Percentiles rank a stretch among this genome's conserved stretches.
Conservation (phyloP, 2,888 invertebrate genomes). For the Xestia ashworthii region DNA sequence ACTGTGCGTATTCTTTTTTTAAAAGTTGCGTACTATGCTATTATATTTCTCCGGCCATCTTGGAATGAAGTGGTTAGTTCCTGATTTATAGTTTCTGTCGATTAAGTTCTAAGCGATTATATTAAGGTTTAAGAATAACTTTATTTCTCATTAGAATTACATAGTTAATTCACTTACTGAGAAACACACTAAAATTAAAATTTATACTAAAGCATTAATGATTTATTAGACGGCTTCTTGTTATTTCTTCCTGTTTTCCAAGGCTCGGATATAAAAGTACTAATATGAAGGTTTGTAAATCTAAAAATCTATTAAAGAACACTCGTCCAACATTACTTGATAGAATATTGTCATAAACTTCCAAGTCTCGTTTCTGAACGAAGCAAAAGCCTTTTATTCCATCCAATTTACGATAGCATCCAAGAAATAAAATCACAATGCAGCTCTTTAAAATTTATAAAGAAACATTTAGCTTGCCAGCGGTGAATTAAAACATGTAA, state of each 20-base stretch:
- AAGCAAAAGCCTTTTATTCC: slow-evolving; percentile 52
- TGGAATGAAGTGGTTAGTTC: slow-evolving; percentile 43
- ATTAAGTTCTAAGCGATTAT: slow-evolving; percentile 5
- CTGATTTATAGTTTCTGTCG: slow-evolving; percentile 45
- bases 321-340: slow-evolving; percentile 12
- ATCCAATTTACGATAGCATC: slow-evolving; percentile 62
- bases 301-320: slow-evolving; percentile 28
- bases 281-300: not conserved
- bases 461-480: slow-evolving; percentile 48
- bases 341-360: slow-evolving; percentile 41
- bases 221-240: slow-evolving; percentile 22
- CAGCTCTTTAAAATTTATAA: slow-evolving; percentile 63
- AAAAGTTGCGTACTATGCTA: slow-evolving; percentile 26
- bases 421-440: slow-evolving; percentile 64
- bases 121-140: too few relatives aligned
- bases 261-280: not conserved
- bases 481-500: slow-evolving; percentile 61
- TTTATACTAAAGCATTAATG: too few relatives aligned
- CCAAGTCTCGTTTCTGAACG: slow-evolving; percentile 38
- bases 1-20: slow-evolving; percentile 33
- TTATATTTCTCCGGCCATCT: slow-evolving; percentile 37
- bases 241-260: slow-evolving; percentile 7
- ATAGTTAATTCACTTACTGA: too few relatives aligned
- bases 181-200: too few relatives aligned
- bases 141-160: too few relatives aligned